Percentiles rank a stretch among this genome's conserved stretches.
Conservation (phyloP, 1,140 invertebrate species). For the Latrodectus geometricus region DNA sequence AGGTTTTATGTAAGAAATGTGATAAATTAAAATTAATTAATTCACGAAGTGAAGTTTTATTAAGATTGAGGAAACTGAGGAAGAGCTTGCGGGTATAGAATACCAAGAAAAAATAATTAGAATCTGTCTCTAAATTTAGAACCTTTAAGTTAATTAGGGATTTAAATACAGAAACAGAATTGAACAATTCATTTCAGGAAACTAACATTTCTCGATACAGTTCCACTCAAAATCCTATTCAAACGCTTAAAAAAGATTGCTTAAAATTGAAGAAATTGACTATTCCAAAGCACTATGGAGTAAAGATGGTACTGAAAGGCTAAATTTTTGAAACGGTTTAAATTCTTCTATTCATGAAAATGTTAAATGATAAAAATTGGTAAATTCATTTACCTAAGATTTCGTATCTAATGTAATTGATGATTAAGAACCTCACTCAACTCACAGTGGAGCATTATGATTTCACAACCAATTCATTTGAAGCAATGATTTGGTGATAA, state of each 20-base stretch:
- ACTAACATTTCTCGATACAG: no score
- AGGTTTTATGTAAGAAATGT: no score
- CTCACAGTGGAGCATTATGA: neutral
- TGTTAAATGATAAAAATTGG: no score
- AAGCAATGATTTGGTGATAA: neutral
- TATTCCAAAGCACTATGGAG: no score
- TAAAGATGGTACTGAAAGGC: no score
- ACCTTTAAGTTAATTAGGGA: neutral
- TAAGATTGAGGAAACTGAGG: neutral
- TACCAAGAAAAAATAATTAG: slow-evolving; percentile 1
- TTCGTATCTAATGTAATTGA: neutral
- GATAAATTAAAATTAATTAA: neutral
- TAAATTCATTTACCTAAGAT: neutral
- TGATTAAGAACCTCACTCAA: no score
- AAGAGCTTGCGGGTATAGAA: neutral
- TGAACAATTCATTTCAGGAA: slow-evolving; percentile 2
- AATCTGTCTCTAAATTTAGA: slow-evolving; percentile 3
- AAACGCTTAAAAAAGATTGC: no score
- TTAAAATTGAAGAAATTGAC: no score
- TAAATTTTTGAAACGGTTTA: no score
- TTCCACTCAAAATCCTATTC: no score
- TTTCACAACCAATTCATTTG: neutral
- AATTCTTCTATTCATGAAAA: no score
- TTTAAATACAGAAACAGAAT: neutral
- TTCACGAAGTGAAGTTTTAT: slow-evolving; percentile 4